These are phyloP conservation scores for Hystrix cristata DNA, from an alignment of 2,113 vertebrate species.

Conservation along the genomic window DNA sequence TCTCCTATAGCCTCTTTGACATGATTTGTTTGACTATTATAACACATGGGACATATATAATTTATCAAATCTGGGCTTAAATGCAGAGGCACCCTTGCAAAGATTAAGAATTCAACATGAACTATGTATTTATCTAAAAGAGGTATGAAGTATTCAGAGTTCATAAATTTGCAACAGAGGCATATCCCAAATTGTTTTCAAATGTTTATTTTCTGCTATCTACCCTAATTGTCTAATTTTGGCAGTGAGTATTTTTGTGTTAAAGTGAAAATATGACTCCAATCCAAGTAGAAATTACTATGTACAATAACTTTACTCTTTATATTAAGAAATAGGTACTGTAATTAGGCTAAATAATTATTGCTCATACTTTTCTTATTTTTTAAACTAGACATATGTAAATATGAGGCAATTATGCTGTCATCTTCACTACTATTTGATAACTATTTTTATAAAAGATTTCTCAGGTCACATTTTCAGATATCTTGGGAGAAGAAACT, in stretches of 20 bases:
- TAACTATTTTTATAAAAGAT: slow-evolving; percentile 44
- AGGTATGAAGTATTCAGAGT: slow-evolving; percentile 59
- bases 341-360: not conserved
- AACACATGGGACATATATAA: slow-evolving; percentile 22
- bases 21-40: slow-evolving; percentile 60
- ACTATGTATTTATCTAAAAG: slow-evolving; percentile 51
- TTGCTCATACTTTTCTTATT: not conserved
- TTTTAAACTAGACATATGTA: slow-evolving; percentile 28
- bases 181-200: slow-evolving; percentile 67
- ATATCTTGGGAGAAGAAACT: not conserved
- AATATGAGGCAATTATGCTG: not conserved
- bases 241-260: slow-evolving; percentile 59
- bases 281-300: slow-evolving; percentile 32
- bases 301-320: not conserved
- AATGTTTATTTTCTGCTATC: slow-evolving; percentile 60
- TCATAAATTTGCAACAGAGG: slow-evolving; percentile 60
- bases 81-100: slow-evolving; percentile 47
- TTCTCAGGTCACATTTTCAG: slow-evolving; percentile 19
- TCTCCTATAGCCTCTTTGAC: slow-evolving; percentile 47
- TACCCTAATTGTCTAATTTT: slow-evolving; percentile 60
- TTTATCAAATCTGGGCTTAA: slow-evolving; percentile 68
- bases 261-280: slow-evolving; percentile 68
- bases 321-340: slow-evolving; percentile 34
- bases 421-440: not conserved
- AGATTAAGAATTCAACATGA: slow-evolving; percentile 34